Evolutionary conservation across 2,888 invertebrate genomes (phyloP).

Genomic region (Andrena trimmerana): DNA sequence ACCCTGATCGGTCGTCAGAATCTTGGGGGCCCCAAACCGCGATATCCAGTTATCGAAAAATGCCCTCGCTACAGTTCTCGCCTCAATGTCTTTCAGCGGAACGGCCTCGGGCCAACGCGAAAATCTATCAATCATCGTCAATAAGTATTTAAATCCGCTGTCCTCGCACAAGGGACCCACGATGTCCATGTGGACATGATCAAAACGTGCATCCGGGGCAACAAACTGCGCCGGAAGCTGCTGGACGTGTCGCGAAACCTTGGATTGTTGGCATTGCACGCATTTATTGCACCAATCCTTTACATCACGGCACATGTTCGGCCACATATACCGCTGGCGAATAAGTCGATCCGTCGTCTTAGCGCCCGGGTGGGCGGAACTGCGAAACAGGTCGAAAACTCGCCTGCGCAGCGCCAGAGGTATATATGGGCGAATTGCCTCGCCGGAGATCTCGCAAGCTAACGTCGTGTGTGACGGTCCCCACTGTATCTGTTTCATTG

Average conservation of each 20-base stretch:
- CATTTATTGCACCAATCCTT: neutral
- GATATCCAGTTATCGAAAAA: neutral
- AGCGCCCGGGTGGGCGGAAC: neutral
- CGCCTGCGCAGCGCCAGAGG: neutral
- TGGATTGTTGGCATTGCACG: neutral
- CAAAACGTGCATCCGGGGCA: neutral
- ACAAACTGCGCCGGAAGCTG: neutral
- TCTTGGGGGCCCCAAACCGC: slow-evolving; percentile 7
- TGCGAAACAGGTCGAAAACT: neutral
- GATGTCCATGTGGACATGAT: neutral
- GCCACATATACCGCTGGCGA: neutral
- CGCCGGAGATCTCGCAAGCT: neutral
- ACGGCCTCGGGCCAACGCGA: slow-evolving; percentile 7
- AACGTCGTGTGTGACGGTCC: neutral
- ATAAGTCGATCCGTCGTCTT: neutral
- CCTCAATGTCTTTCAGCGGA: neutral
- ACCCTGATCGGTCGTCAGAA: neutral
- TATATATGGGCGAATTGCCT: neutral
- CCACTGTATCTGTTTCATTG: neutral
- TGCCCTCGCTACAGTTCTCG: neutral
- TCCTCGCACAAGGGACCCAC: neutral
- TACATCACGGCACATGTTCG: slow-evolving; percentile 1
- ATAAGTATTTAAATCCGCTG: neutral
- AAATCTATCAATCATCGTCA: neutral
- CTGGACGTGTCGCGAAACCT: neutral